Base-by-base conservation (phyloP, 1,140 invertebrate species). In the Bicyclus anynana region DNA sequence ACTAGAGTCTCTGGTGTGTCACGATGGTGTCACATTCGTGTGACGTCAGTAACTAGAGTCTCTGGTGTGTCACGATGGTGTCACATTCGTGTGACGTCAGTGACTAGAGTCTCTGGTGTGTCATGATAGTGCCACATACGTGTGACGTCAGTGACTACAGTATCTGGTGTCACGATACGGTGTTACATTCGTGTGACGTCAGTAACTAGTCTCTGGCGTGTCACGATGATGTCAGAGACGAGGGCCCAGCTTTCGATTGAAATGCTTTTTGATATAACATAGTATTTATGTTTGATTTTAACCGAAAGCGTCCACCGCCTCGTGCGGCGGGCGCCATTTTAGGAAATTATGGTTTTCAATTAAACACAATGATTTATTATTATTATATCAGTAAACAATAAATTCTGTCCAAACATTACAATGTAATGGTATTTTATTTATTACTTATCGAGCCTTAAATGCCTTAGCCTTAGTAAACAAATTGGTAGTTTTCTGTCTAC, bases 211-310 rank as follows among this genome's bases (percentile, higher is more conserved):
- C 10, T 12, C 3, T 7, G 29, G 7, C n/a, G 12, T 33, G 29
- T 80, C 76, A 75, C 68, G 29, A 10, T 33, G 29, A 33, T 33
- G 29, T 33, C 29, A 33, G 1, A 33, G 29, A 27, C 29, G 10
- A 33, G 10, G 29, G 29, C 29, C 10, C 10, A 12, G 1, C 5
- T 33, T 33, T 33, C 59, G 69, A 77, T 68, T 59, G 73, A 74
- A 65, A 53, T 64, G 79, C 77, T 86, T 83, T 44, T 77, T 76
- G 64, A 71, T 77, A 81, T 87, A 87, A 87, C 84, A 87, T 87
- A 85, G 82, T 84, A 76, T 83, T 87, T 87, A 87, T 87, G 84
- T 85, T 87, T 84, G 62, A 72, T 84, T 82, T 79, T 81, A 80
- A 79, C 74, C 26, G 17, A 46, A 63, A 54, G 57, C 61, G 35